A percentile compares a stretch with the other conserved stretches of the same genome.
phyloP scores from a whole-genome alignment of 2,888 invertebrate genomes.

The Auanema freiburgensis region DNA sequence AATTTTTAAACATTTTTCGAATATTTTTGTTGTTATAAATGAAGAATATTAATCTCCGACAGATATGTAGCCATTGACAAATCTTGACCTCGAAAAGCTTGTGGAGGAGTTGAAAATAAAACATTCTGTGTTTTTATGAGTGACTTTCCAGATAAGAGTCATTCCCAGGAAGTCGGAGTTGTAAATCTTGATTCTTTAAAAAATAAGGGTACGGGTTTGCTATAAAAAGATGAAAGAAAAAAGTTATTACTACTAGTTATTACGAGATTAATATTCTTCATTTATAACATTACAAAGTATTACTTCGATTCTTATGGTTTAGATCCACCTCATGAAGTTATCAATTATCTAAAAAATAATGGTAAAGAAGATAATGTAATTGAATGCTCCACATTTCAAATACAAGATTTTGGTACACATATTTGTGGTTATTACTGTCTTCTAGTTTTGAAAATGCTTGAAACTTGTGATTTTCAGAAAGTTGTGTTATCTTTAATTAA shows the following conservation, averaged over 20 bases:
- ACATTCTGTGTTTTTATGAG: constrained; percentile 13
- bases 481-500: constrained; percentile 17
- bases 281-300: no score
- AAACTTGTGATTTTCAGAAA: constrained; percentile 18
- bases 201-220: no score
- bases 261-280: no score
- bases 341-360: constrained; percentile 14
- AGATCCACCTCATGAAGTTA: constrained; percentile 18
- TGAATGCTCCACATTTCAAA: no score
- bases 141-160: constrained; percentile 11
- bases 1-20: no score
- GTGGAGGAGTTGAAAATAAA: constrained; percentile 3
- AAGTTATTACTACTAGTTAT: no score
- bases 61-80: no score
- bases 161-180: constrained; percentile 9
- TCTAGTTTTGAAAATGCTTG: constrained; percentile 23
- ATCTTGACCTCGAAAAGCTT: neutral
- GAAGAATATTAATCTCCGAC: no score
- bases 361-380: constrained; percentile 8
- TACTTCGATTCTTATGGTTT: constrained; percentile 19
- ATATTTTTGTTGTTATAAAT: no score
- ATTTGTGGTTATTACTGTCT: constrained; percentile 18
- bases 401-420: constrained; percentile 4
- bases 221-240: no score
- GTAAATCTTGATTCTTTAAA: constrained; percentile 10